Evolutionary conservation across 2,888 invertebrate species (phyloP).

Genomic region (Germaria angustata): DNA sequence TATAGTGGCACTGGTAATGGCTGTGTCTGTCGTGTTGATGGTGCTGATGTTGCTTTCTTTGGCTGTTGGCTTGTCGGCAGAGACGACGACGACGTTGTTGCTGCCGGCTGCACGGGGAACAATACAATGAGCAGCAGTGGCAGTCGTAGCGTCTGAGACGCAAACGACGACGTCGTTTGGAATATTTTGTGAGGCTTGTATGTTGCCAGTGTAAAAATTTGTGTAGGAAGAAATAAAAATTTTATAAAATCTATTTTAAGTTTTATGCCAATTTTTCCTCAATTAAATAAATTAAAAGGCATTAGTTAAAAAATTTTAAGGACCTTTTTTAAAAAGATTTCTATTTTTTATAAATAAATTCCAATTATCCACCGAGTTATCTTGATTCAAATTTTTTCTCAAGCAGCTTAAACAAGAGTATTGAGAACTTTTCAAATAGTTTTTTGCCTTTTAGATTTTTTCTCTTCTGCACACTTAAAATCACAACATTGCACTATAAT

Average conservation of each 20-base stretch:
- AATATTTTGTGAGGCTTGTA: slow-evolving; percentile 60
- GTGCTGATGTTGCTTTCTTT: slow-evolving; percentile 39
- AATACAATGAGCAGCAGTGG: slow-evolving; percentile 68
- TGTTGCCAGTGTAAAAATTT: slow-evolving; percentile 68
- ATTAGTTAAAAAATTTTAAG: background rate
- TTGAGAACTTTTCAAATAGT: background rate
- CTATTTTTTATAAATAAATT: background rate
- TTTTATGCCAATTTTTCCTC: background rate
- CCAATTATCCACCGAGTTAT: background rate
- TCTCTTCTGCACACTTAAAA: slow-evolving; percentile 34
- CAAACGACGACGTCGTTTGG: slow-evolving; percentile 66
- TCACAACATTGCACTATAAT: slow-evolving; percentile 59
- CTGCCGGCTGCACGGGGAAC: slow-evolving; percentile 67
- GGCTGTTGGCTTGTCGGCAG: slow-evolving; percentile 1
- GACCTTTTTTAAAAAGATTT: background rate
- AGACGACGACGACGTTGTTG: slow-evolving; percentile 65
- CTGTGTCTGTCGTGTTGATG: slow-evolving; percentile 32
- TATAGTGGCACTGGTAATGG: background rate
- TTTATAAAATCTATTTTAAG: background rate
- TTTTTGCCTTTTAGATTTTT: background rate
- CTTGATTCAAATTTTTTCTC: background rate
- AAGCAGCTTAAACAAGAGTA: slow-evolving; percentile 65
- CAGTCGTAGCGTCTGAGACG: slow-evolving; percentile 67
- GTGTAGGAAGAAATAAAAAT: slow-evolving; percentile 32
- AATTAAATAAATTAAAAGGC: slow-evolving; percentile 9